A percentile compares a stretch with the other conserved stretches of the same genome.
phyloP scores from a whole-genome alignment of 2,797 vertebrate genomes.

The Dromococcyx pavoninus region DNA sequence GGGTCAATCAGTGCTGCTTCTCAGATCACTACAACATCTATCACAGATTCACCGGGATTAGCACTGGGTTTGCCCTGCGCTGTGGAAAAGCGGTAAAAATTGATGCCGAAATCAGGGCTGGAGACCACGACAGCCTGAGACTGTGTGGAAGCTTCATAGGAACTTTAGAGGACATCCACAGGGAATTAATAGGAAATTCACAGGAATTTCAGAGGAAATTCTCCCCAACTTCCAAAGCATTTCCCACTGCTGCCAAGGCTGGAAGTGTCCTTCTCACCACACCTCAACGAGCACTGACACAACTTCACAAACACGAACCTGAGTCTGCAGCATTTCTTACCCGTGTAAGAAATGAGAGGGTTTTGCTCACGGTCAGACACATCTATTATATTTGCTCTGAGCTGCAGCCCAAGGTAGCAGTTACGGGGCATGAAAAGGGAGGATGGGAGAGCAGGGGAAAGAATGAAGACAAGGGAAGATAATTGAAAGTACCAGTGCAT shows the following conservation, averaged over 20 bases:
- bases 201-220: not conserved
- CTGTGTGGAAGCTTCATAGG: not conserved
- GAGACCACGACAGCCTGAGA: not conserved
- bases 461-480: slow-evolving; percentile 62
- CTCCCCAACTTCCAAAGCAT: not conserved
- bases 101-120: not conserved
- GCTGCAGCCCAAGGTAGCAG: not conserved
- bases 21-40: not conserved
- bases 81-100: not conserved
- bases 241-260: not conserved
- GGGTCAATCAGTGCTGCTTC: not conserved
- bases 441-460: slow-evolving; percentile 3
- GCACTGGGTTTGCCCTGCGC: not conserved
- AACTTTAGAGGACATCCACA: accelerated
- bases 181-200: not conserved
- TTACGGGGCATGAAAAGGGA: not conserved
- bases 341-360: accelerated
- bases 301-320: accelerated
- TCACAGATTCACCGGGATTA: not conserved
- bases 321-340: not conserved
- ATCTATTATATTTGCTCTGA: not conserved
- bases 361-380: not conserved
- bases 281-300: accelerated
- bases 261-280: accelerated
- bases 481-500: slow-evolving; percentile 55